Conservation (phyloP, 1,140 invertebrate species). For the Lamellibrachia luymesi region DNA sequence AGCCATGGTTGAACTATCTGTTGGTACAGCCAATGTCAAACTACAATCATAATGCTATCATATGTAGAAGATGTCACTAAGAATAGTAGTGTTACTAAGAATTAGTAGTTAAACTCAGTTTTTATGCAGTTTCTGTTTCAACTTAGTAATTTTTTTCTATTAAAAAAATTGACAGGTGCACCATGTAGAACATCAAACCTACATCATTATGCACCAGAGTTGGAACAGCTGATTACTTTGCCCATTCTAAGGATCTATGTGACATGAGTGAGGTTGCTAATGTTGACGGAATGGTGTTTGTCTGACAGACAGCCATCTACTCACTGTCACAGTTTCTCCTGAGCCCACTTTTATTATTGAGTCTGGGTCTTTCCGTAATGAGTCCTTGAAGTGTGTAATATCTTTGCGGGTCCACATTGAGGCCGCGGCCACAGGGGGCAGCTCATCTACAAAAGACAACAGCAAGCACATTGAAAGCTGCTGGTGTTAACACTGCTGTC, state of each 20-base stretch:
- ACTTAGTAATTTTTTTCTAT: not conserved
- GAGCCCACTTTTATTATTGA: slow-evolving; percentile 94
- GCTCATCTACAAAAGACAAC: slow-evolving; percentile 18
- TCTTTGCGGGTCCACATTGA: slow-evolving; percentile 96
- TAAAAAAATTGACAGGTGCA: not conserved
- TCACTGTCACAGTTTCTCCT: slow-evolving; percentile 94
- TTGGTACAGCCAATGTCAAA: too few species aligned
- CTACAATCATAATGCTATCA: too few species aligned
- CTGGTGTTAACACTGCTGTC: not conserved
- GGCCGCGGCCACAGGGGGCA: slow-evolving; percentile 62
- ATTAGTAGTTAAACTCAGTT: not conserved
- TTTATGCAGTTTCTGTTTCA: not conserved
- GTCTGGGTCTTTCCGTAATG: slow-evolving; percentile 81
- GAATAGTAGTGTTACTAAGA: not conserved
- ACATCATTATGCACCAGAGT: not conserved
- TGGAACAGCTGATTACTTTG: not conserved
- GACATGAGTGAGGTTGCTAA: not conserved
- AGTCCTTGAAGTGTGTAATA: slow-evolving; percentile 84
- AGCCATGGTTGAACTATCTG: too few species aligned
- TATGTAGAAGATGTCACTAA: not conserved
- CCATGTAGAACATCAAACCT: not conserved
- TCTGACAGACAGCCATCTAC: slow-evolving; percentile 53
- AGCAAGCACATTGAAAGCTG: not conserved
- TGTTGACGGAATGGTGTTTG: not conserved
- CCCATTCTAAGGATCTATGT: not conserved